These are phyloP conservation scores for Chaunax sp. DNA, from an alignment of 2,797 vertebrate genomes.

Conservation along the genomic window DNA sequence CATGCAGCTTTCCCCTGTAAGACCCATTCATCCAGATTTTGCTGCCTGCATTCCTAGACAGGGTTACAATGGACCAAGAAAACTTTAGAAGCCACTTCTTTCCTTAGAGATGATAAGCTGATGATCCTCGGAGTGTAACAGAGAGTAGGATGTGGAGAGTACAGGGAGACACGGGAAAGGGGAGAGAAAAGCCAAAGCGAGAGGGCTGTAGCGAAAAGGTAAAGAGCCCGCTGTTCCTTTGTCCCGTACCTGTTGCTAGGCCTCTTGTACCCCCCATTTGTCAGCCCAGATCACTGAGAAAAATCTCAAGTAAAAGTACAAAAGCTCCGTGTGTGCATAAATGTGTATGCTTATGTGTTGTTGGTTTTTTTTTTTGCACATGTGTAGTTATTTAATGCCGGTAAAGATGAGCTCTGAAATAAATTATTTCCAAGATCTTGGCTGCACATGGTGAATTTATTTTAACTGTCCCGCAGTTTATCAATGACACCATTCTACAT, in stretches of 20 bases:
- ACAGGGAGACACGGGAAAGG: constrained; percentile 30
- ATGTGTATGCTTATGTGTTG: background rate
- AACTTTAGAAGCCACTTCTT: constrained; percentile 66
- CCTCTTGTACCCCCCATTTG: constrained; percentile 64
- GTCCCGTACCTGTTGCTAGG: constrained; percentile 81
- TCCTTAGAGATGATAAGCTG: constrained; percentile 42
- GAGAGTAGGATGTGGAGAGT: constrained; percentile 37
- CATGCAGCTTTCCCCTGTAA: constrained; percentile 70
- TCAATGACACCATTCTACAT: background rate
- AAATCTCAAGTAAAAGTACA: constrained; percentile 51
- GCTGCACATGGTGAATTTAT: background rate
- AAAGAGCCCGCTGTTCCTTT: constrained; percentile 80
- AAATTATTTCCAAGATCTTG: background rate
- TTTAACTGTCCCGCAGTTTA: background rate
- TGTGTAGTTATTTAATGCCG: constrained; percentile 13
- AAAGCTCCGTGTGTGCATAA: constrained; percentile 44
- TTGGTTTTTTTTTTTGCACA: constrained; percentile 1
- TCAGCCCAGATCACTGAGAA: constrained; percentile 39
- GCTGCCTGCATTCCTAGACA: constrained; percentile 71
- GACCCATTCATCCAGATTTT: constrained; percentile 70
- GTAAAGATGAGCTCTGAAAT: constrained; percentile 9
- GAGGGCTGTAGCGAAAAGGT: constrained; percentile 67
- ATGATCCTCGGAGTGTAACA: constrained; percentile 50
- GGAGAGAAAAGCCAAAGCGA: constrained; percentile 36
- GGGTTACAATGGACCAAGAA: constrained; percentile 68